Conservation (phyloP, 2,888 invertebrate genomes). For the Sarcophaga rosellei region DNA sequence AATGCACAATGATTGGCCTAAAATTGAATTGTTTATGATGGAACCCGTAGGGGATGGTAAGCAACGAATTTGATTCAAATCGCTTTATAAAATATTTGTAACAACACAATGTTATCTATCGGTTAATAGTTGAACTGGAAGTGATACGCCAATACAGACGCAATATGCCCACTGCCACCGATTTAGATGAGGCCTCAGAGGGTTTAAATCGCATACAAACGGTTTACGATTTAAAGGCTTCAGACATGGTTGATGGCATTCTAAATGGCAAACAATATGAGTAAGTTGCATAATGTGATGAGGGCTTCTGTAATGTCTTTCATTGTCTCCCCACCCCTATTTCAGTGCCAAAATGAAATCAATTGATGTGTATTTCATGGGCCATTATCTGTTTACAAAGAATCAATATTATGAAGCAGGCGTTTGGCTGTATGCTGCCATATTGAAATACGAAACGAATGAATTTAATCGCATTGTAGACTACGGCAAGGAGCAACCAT, state of each 20-base stretch:
- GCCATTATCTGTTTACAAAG: conserved; percentile 70
- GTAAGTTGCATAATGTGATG: conserved; percentile 74
- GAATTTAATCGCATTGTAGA: conserved; percentile 47
- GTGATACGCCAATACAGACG: conserved; percentile 62
- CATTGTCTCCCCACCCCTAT: fast-evolving
- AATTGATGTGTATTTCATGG: conserved; percentile 75
- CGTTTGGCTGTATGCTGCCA: conserved; percentile 73
- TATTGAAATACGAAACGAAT: conserved; percentile 61
- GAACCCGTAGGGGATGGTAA: conserved; percentile 72
- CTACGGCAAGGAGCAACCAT: conserved; percentile 64
- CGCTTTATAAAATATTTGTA: not conserved
- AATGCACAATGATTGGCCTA: conserved; percentile 76
- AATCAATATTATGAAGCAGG: conserved; percentile 68
- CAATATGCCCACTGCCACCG: conserved; percentile 89
- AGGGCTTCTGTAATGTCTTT: not conserved
- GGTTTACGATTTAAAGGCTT: conserved; percentile 92
- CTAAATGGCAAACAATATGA: conserved; percentile 91
- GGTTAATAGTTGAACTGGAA: not conserved
- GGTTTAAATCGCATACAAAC: conserved; percentile 95
- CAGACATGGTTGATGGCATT: conserved; percentile 90
- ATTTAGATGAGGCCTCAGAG: conserved; percentile 94
- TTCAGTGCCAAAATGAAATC: conserved; percentile 73
- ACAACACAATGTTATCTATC: not conserved
- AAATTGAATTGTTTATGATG: conserved; percentile 74
- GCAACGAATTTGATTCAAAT: not conserved